These are phyloP conservation scores for Hirundo rustica DNA, from an alignment of 2,797 vertebrate species.

Conservation along the genomic window DNA sequence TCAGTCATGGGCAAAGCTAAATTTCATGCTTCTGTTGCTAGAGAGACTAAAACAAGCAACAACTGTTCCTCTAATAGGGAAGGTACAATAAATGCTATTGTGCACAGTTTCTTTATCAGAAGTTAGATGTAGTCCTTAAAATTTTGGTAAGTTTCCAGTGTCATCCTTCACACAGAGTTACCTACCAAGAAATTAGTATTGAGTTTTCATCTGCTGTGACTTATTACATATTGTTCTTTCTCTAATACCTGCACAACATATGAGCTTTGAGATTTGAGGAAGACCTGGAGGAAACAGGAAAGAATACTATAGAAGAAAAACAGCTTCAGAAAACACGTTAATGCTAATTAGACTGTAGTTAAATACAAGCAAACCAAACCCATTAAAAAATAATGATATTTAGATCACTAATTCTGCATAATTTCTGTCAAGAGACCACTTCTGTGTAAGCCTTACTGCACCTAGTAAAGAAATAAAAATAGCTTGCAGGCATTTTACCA, in stretches of 20 bases:
- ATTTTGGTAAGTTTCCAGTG: neutral
- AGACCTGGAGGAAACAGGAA: neutral
- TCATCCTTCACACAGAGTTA: neutral
- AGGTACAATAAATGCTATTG: neutral
- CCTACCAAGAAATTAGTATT: neutral
- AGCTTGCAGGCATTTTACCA: neutral
- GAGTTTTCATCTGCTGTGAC: neutral
- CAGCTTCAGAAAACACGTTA: neutral
- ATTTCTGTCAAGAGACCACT: neutral
- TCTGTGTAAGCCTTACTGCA: neutral
- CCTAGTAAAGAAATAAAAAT: neutral
- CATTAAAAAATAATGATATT: neutral
- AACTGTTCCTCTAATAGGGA: neutral
- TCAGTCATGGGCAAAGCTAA: neutral
- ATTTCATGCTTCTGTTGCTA: slow-evolving; percentile 2
- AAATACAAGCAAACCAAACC: neutral
- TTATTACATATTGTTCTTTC: neutral
- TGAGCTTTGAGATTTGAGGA: neutral
- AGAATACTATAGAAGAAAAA: neutral
- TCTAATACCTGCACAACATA: neutral
- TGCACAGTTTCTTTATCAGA: neutral
- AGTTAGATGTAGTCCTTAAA: neutral
- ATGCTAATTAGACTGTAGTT: neutral
- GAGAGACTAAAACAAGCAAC: neutral
- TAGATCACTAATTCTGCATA: neutral